These are phyloP conservation scores for Chydorus sphaericus DNA, from an alignment of 2,888 invertebrate genomes.

Conservation along the genomic window DNA sequence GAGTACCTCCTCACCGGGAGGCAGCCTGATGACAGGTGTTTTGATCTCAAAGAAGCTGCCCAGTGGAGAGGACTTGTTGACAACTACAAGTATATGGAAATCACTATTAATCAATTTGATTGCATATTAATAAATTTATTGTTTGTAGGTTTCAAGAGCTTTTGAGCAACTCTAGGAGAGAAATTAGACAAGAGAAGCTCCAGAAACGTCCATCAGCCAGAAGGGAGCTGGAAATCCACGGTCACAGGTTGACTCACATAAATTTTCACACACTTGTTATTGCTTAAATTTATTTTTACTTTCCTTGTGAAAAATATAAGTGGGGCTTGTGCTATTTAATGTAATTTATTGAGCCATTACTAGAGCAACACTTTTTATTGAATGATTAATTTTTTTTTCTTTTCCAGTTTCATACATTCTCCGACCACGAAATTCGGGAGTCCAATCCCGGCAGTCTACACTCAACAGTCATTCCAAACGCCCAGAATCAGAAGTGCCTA, in stretches of 20 bases:
- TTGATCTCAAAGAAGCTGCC: neutral
- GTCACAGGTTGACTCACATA: neutral
- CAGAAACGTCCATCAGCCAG: neutral
- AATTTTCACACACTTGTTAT: neutral
- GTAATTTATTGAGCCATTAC: too few relatives aligned
- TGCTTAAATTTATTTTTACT: too few relatives aligned
- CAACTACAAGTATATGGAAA: conserved; percentile 9
- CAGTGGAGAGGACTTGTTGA: conserved; percentile 6
- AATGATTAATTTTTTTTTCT: too few relatives aligned
- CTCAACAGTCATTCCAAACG: too few relatives aligned
- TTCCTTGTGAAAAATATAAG: too few relatives aligned
- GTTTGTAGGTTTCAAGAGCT: neutral
- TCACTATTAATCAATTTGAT: neutral
- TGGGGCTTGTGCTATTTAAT: too few relatives aligned
- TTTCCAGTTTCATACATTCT: neutral
- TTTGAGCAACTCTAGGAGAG: neutral
- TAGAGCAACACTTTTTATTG: too few relatives aligned
- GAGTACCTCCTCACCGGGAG: conserved; percentile 1
- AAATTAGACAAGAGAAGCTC: neutral
- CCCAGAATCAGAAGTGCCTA: conserved; percentile 3
- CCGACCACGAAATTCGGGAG: neutral
- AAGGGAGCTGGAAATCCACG: neutral
- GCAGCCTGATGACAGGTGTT: conserved; percentile 1
- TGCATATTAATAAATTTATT: neutral
- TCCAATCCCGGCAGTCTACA: neutral